Percentiles rank a stretch among this genome's conserved stretches.
Conservation (phyloP, 2,797 vertebrate species). For the Hemitrygon akajei region DNA sequence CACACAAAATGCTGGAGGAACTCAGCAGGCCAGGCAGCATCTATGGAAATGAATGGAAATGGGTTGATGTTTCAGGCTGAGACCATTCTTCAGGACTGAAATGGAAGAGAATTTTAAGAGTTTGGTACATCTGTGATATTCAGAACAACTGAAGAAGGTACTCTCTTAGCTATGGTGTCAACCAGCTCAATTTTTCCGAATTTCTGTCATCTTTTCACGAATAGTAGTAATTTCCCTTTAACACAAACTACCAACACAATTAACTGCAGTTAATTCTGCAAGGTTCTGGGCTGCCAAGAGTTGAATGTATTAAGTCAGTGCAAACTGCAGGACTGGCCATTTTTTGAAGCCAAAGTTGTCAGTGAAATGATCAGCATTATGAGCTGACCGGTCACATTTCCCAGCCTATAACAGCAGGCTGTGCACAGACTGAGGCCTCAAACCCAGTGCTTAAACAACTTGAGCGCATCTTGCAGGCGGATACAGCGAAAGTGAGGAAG, state of each 20-base stretch:
- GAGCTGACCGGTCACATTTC: not conserved
- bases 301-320: not conserved
- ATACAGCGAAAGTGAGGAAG: conserved; percentile 31
- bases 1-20: too few species aligned
- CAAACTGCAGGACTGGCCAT: not conserved
- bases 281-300: not conserved
- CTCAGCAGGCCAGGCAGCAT: too few species aligned
- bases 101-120: not conserved
- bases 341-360: not conserved
- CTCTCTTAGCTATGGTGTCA: not conserved
- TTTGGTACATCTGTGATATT: not conserved
- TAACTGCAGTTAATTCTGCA: not conserved
- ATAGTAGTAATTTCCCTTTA: not conserved
- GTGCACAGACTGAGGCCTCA: conserved; percentile 47
- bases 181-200: not conserved
- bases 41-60: too few species aligned
- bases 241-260: not conserved
- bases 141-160: not conserved
- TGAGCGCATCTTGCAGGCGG: conserved; percentile 41
- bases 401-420: conserved; percentile 37
- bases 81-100: too few species aligned
- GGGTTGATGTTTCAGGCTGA: too few species aligned
- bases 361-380: not conserved
- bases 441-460: conserved; percentile 43
- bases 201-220: not conserved